Conservation (phyloP, 2,888 invertebrate species). For the Eustalomyia histrio region DNA sequence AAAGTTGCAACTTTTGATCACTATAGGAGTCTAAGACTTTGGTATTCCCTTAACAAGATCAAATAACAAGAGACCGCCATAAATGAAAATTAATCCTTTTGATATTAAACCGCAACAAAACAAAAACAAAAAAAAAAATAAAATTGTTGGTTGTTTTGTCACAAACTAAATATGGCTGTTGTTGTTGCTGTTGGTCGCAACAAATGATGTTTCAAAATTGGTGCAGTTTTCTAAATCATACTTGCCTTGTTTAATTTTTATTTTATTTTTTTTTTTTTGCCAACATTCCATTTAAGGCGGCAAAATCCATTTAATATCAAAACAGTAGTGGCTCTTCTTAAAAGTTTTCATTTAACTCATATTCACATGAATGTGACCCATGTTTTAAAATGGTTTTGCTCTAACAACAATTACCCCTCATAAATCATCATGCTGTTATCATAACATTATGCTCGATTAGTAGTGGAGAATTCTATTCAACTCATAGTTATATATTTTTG, state of each 20-base stretch:
- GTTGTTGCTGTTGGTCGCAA: slow-evolving; percentile 21
- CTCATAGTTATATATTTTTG: slow-evolving; percentile 28
- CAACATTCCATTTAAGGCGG: slow-evolving; percentile 58
- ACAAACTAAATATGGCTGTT: not conserved
- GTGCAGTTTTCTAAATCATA: slow-evolving; percentile 58
- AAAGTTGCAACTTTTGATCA: slow-evolving; percentile 20
- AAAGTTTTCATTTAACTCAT: slow-evolving; percentile 24
- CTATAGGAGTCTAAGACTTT: slow-evolving; percentile 51
- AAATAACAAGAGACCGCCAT: slow-evolving; percentile 53
- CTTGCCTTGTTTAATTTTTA: not conserved
- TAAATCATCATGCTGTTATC: slow-evolving; percentile 63
- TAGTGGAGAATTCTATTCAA: slow-evolving; percentile 33
- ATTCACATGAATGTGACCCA: not conserved
- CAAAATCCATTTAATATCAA: slow-evolving; percentile 55
- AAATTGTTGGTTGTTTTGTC: slow-evolving; percentile 19
- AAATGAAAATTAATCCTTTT: slow-evolving; percentile 63
- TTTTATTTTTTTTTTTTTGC: not conserved
- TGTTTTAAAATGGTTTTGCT: slow-evolving; percentile 26
- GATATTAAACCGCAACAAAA: slow-evolving; percentile 46
- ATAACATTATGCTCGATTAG: slow-evolving; percentile 64
- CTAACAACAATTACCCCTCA: slow-evolving; percentile 32
- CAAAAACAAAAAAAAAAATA: too few relatives aligned
- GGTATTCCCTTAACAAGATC: slow-evolving; percentile 65
- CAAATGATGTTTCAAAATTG: slow-evolving; percentile 55
- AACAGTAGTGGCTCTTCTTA: slow-evolving; percentile 31